Evolutionary conservation across 2,797 vertebrate species (phyloP).

Genomic region (Dryobates pubescens): DNA sequence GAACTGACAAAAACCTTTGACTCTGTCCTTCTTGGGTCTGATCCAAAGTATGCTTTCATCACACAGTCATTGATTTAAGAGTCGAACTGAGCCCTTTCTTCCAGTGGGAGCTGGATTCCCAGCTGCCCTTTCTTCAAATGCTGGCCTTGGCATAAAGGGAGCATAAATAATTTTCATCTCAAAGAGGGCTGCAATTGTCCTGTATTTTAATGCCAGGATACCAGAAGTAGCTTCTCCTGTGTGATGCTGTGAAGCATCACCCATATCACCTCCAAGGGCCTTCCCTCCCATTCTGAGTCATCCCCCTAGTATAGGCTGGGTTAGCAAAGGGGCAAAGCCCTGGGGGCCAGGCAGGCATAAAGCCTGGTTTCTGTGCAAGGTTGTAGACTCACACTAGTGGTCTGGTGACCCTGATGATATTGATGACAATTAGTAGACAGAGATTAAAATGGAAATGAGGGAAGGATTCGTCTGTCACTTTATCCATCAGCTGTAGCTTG

Average conservation of each 20-base stretch:
- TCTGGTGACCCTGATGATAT: conserved; percentile 75
- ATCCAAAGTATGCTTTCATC: conserved; percentile 61
- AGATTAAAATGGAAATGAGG: conserved; percentile 79
- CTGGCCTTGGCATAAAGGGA: conserved; percentile 22
- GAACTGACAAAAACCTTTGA: background rate
- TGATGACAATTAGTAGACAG: conserved; percentile 78
- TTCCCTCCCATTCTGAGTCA: background rate
- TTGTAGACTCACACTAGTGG: conserved; percentile 65
- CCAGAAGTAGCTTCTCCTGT: background rate
- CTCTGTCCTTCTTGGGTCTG: conserved; percentile 31
- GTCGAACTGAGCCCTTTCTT: conserved; percentile 19
- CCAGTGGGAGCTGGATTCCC: conserved; percentile 37
- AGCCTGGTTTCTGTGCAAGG: conserved; percentile 27
- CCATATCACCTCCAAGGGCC: conserved; percentile 4
- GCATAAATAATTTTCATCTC: conserved; percentile 55
- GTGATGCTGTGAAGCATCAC: background rate
- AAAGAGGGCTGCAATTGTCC: conserved; percentile 13
- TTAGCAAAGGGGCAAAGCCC: conserved; percentile 50
- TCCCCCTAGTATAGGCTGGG: background rate
- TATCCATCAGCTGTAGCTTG: conserved; percentile 76
- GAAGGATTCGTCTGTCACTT: conserved; percentile 73
- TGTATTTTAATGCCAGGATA: background rate
- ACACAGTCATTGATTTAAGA: conserved; percentile 55
- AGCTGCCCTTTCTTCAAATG: conserved; percentile 29
- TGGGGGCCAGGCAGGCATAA: conserved; percentile 35